Percentiles rank a stretch among this genome's conserved stretches.
Conservation (phyloP, 2,797 vertebrate genomes). For the Clarias pachynema region DNA sequence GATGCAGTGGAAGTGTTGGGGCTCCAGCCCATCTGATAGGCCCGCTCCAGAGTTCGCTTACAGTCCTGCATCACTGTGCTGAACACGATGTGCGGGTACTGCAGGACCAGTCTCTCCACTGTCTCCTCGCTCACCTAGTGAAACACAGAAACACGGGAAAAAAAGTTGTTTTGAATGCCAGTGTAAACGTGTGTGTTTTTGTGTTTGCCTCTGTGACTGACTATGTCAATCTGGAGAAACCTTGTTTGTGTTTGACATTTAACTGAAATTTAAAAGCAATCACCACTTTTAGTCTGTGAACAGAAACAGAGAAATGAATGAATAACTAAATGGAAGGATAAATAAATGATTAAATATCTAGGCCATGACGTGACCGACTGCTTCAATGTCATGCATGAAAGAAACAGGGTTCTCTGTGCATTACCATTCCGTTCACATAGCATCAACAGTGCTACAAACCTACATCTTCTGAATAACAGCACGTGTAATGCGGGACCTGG, state of each 20-base stretch:
- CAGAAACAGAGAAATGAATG: constrained; percentile 8
- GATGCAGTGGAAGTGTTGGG: constrained; percentile 89
- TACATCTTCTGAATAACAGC: constrained; percentile 24
- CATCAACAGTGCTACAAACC: not conserved
- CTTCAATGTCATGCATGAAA: not conserved
- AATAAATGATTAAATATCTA: constrained; percentile 1
- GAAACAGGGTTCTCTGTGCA: not conserved
- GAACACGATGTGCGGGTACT: constrained; percentile 97
- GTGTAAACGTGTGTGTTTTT: not conserved
- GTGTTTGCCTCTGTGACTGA: not conserved
- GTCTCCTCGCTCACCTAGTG: constrained; percentile 93
- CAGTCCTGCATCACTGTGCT: constrained; percentile 99
- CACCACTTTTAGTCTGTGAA: not conserved
- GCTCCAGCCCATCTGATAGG: constrained; percentile 99
- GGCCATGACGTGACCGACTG: not conserved
- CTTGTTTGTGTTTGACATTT: not conserved
- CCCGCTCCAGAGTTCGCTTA: constrained; percentile 97
- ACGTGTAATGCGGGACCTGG: constrained; percentile 26
- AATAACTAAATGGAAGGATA: not conserved
- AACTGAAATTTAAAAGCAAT: not conserved
- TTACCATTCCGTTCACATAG: not conserved
- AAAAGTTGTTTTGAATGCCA: not conserved
- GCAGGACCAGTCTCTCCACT: constrained; percentile 93
- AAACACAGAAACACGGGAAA: constrained; percentile 21
- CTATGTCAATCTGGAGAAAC: not conserved